Conservation (phyloP, 2,888 invertebrate species). For the Brachypterus glaber region DNA sequence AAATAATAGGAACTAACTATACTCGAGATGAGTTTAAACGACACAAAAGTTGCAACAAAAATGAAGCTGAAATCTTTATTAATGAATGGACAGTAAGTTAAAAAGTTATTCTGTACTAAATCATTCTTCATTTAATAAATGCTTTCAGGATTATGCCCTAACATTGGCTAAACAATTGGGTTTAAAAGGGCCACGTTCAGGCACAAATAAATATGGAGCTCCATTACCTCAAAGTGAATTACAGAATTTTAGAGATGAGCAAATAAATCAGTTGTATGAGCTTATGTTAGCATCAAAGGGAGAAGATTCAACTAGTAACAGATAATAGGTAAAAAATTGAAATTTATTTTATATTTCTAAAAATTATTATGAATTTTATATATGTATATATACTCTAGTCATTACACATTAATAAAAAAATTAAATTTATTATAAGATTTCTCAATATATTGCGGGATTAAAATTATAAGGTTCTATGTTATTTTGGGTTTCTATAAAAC, state of each 20-base stretch:
- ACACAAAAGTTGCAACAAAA: constrained; percentile 63
- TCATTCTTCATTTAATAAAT: constrained; percentile 9
- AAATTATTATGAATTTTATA: background rate
- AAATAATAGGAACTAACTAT: constrained; percentile 50
- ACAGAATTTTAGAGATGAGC: constrained; percentile 68
- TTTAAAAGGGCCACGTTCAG: constrained; percentile 43
- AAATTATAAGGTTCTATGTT: no score
- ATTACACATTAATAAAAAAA: no score
- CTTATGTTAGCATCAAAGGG: constrained; percentile 60
- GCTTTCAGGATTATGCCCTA: constrained; percentile 62
- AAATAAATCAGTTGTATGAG: constrained; percentile 76
- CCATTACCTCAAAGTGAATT: constrained; percentile 52
- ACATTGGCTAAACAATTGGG: constrained; percentile 62
- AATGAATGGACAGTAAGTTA: constrained; percentile 76
- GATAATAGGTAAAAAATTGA: constrained; percentile 10
- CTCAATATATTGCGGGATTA: no score
- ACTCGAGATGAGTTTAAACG: constrained; percentile 66
- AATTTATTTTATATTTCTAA: no score
- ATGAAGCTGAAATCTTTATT: constrained; percentile 68
- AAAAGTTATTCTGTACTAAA: constrained; percentile 3
- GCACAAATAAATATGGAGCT: constrained; percentile 51
- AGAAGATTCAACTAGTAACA: no score
- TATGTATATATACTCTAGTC: no score
- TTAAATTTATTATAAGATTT: no score
- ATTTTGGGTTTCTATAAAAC: no score